Conservation (phyloP, 2,888 invertebrate species). For the Melanargia galathea region DNA sequence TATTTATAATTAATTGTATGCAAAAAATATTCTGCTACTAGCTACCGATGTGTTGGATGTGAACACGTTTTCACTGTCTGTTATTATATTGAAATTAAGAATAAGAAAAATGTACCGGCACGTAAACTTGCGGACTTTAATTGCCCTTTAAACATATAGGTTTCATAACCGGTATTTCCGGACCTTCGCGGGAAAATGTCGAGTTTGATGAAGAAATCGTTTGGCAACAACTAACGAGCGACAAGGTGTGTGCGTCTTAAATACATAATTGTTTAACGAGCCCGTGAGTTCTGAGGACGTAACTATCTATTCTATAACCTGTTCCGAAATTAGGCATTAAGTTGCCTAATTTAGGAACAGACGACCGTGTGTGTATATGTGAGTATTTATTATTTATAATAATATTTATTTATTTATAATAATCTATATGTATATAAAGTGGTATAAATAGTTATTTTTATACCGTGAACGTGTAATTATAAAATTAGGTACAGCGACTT, state of each 20-base stretch:
- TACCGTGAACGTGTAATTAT: background rate
- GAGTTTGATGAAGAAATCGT: constrained; percentile 18
- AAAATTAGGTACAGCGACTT: constrained; percentile 1
- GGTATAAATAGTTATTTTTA: background rate
- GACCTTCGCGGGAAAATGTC: constrained; percentile 16
- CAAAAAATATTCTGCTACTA: constrained; percentile 8
- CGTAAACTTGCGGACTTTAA: constrained; percentile 10
- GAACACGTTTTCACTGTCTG: background rate
- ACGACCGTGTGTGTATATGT: too few species aligned
- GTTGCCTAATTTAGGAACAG: too few species aligned
- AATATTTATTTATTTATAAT: too few species aligned
- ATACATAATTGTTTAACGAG: constrained; percentile 15
- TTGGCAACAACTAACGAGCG: constrained; percentile 3
- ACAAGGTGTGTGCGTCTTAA: constrained; percentile 7
- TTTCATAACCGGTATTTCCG: constrained; percentile 9
- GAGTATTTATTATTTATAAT: too few species aligned
- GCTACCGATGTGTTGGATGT: background rate
- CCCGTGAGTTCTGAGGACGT: background rate
- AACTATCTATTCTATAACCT: too few species aligned
- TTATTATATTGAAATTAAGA: constrained; percentile 19
- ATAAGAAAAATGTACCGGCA: background rate
- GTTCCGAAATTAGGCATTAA: too few species aligned
- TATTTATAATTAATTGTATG: background rate
- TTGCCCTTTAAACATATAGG: constrained; percentile 13
- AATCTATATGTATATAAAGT: background rate